Evolutionary conservation across 1,140 invertebrate genomes (phyloP).

Genomic region (Cherax quadricarinatus): DNA sequence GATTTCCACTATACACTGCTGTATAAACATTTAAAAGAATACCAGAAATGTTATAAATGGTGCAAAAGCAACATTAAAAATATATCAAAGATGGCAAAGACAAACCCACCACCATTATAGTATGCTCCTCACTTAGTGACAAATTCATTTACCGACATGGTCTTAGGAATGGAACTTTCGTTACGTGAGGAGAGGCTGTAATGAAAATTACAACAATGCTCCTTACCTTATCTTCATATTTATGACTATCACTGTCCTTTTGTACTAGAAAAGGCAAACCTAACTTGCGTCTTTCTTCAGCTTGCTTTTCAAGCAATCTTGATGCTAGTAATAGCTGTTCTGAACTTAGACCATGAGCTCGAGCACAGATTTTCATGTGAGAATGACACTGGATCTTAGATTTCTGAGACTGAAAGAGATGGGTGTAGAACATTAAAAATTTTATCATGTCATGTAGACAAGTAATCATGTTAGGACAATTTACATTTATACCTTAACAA

Average conservation of each 20-base stretch:
- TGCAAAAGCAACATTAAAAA: too few relatives aligned
- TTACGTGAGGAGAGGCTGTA: too few relatives aligned
- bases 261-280: conserved; percentile 20
- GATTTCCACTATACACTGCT: too few relatives aligned
- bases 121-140: too few relatives aligned
- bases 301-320: conserved; percentile 49
- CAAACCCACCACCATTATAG: too few relatives aligned
- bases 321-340: conserved; percentile 44
- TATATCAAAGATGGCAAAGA: too few relatives aligned
- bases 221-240: neutral
- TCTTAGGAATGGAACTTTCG: too few relatives aligned
- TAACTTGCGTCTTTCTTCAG: conserved; percentile 48
- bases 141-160: too few relatives aligned
- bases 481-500: too few relatives aligned
- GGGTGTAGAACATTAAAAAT: neutral
- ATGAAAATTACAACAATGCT: too few relatives aligned
- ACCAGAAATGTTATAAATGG: too few relatives aligned
- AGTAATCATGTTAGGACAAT: neutral
- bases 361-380: conserved; percentile 55
- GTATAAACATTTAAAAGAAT: too few relatives aligned
- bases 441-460: neutral
- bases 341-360: conserved; percentile 14
- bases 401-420: conserved; percentile 12
- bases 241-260: neutral
- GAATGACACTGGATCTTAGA: conserved; percentile 2